Evolutionary conservation across 2,797 vertebrate genomes (phyloP).

Genomic region (Neopelma chrysocephalum): DNA sequence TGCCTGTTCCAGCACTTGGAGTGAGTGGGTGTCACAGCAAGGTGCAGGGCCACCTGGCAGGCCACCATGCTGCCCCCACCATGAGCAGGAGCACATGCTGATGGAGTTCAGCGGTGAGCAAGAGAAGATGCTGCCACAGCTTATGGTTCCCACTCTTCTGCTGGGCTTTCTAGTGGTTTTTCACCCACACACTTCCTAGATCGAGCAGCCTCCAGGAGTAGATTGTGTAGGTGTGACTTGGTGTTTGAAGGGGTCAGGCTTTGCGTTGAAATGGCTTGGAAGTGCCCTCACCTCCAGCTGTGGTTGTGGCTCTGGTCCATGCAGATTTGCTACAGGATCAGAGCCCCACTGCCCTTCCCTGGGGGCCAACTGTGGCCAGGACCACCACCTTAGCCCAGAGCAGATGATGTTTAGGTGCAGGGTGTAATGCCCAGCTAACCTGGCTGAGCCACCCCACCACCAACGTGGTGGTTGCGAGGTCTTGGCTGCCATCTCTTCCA

Average conservation of each 20-base stretch:
- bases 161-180: not conserved
- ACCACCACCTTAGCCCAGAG: not conserved
- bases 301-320: not conserved
- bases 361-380: rapidly evolving
- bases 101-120: not conserved
- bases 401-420: not conserved
- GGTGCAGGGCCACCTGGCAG: not conserved
- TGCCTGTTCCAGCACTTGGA: too few relatives aligned
- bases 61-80: rapidly evolving
- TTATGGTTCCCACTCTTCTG: not conserved
- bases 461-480: rapidly evolving
- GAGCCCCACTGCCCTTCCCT: not conserved
- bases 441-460: not conserved
- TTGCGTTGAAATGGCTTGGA: not conserved
- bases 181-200: not conserved
- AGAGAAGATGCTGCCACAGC: not conserved
- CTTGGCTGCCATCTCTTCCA: not conserved
- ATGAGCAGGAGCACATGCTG: rapidly evolving
- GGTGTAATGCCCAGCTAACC: too few relatives aligned
- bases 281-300: too few relatives aligned
- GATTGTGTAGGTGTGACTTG: too few relatives aligned
- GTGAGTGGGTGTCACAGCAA: rapidly evolving
- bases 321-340: rapidly evolving
- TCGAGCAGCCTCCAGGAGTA: not conserved
- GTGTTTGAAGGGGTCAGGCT: not conserved